Percentiles rank a stretch among this genome's conserved stretches.
Conservation (phyloP, 2,888 invertebrate genomes). For the Theretra japonica region DNA sequence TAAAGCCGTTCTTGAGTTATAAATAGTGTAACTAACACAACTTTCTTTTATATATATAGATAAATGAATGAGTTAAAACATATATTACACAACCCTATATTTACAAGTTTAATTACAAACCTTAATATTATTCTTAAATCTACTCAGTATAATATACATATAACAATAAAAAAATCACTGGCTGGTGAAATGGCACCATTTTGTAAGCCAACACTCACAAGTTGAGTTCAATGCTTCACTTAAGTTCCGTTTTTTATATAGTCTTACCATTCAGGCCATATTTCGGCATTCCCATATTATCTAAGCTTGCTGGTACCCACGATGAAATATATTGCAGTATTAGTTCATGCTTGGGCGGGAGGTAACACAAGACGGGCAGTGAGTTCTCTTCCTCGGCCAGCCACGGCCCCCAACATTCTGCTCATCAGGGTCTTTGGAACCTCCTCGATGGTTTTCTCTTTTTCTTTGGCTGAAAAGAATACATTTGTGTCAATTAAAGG, state of each 20-base stretch:
- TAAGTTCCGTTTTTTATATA: too few species aligned
- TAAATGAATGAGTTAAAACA: background rate
- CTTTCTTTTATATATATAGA: too few species aligned
- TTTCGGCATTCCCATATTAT: too few species aligned
- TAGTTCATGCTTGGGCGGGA: conserved; percentile 53
- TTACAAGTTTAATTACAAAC: background rate
- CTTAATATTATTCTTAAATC: background rate
- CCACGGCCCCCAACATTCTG: conserved; percentile 71
- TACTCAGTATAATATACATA: too few species aligned
- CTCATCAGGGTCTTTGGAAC: conserved; percentile 63
- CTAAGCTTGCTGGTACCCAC: too few species aligned
- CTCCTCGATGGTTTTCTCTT: conserved; percentile 48
- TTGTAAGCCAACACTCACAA: too few species aligned
- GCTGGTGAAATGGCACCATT: background rate
- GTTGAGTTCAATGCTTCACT: too few species aligned
- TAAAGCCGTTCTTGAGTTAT: too few species aligned
- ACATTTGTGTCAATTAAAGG: background rate
- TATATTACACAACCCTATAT: background rate
- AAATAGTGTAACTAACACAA: too few species aligned
- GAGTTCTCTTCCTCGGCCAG: conserved; percentile 71
- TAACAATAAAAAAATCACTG: background rate
- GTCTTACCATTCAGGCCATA: too few species aligned
- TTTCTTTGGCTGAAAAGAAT: conserved; percentile 46
- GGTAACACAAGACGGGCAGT: conserved; percentile 66
- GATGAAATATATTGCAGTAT: background rate